Conservation (phyloP, 2,888 invertebrate genomes). For the Zaprionus lineosus region DNA sequence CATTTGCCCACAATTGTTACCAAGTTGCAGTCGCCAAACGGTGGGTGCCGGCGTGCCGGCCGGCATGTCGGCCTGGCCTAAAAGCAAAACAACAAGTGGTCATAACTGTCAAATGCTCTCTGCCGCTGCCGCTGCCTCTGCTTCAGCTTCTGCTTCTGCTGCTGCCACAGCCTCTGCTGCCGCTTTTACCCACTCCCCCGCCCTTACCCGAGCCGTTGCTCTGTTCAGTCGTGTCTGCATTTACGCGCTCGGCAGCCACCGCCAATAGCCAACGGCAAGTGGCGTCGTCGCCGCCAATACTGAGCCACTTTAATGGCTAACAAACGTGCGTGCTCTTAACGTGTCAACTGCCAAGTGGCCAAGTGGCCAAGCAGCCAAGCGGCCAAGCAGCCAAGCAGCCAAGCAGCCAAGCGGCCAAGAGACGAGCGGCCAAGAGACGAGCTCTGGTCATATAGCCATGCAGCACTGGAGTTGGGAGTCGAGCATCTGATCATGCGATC, state of each 20-base stretch:
- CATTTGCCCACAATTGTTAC: slow-evolving; percentile 1
- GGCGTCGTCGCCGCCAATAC: slow-evolving; percentile 14
- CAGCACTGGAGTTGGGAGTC: no score
- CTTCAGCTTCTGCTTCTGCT: slow-evolving; percentile 4
- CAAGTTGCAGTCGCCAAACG: slow-evolving; percentile 9
- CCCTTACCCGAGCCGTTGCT: no score
- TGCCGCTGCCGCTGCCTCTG: slow-evolving; percentile 13
- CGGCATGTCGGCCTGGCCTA: slow-evolving; percentile 50
- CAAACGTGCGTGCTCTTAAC: slow-evolving; percentile 76
- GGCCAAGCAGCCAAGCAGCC: no score
- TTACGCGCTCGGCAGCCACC: slow-evolving; percentile 19
- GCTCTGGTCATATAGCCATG: no score
- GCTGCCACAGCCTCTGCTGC: slow-evolving; percentile 5
- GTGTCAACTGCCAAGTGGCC: slow-evolving; percentile 69
- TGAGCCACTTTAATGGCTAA: slow-evolving; percentile 63
- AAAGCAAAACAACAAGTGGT: slow-evolving; percentile 69
- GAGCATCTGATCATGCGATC: slow-evolving; percentile 64
- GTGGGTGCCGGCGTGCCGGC: slow-evolving; percentile 64
- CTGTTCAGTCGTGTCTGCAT: no score
- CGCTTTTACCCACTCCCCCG: no score
- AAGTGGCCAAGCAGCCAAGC: no score
- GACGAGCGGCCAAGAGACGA: no score
- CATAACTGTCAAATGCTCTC: slow-evolving; percentile 74
- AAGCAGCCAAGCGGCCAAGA: no score
- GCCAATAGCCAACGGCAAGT: slow-evolving; percentile 42